Percentiles rank a stretch among this genome's conserved stretches.
phyloP scores from a whole-genome alignment of 2,797 vertebrate species.

The Rallus crepitans region DNA sequence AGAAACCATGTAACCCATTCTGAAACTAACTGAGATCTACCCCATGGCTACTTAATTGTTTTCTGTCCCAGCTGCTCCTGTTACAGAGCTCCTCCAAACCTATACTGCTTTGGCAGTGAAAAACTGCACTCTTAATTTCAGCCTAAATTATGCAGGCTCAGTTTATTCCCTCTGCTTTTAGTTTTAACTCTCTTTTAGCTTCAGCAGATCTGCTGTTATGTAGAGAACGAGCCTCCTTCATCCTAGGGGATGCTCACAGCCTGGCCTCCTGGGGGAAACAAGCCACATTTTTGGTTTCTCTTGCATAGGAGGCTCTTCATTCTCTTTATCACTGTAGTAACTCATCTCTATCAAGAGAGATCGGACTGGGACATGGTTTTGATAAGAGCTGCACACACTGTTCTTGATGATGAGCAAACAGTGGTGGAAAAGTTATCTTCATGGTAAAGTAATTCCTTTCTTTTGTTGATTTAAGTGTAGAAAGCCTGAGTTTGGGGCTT shows the following conservation, averaged over 20 bases:
- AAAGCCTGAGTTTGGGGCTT: neutral
- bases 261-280: neutral
- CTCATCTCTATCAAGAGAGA: neutral
- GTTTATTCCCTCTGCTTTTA: neutral
- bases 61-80: neutral
- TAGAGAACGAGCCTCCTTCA: rapidly evolving
- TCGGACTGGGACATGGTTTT: neutral
- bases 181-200: neutral
- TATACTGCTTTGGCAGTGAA: neutral
- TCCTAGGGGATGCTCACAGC: neutral
- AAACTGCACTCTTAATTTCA: neutral
- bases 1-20: neutral
- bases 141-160: neutral
- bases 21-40: neutral
- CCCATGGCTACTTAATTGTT: neutral
- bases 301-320: neutral
- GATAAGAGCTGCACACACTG: neutral
- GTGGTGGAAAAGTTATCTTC: neutral
- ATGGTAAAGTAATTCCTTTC: neutral
- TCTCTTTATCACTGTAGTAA: neutral
- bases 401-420: neutral
- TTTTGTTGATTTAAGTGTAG: neutral
- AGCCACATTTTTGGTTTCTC: neutral
- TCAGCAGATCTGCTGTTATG: neutral
- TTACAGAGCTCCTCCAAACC: neutral